Conservation (phyloP, 1,140 invertebrate species). For the Pomacea maculata region DNA sequence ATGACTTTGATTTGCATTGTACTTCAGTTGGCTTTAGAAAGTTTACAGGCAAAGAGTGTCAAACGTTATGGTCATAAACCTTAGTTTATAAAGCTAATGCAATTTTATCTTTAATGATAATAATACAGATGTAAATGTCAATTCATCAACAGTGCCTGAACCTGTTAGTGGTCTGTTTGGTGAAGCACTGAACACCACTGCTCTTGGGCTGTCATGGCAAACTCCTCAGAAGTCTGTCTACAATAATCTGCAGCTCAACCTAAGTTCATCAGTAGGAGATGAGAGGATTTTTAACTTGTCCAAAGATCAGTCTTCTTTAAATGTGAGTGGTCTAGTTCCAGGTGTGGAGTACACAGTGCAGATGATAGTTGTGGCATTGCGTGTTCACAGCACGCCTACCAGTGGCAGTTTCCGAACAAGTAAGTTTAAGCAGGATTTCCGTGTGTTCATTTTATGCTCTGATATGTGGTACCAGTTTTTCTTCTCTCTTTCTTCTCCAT, state of each 20-base stretch:
- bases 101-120: no score
- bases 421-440: conserved; percentile 15
- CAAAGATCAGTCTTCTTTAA: conserved; percentile 3
- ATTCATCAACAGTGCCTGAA: conserved; percentile 37
- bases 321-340: conserved; percentile 28
- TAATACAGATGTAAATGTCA: background rate
- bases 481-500: no score
- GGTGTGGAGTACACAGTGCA: conserved; percentile 32
- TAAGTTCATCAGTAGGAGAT: conserved; percentile 20
- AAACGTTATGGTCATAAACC: no score
- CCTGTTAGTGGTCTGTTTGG: conserved; percentile 31
- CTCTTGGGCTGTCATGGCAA: conserved; percentile 27
- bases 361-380: conserved; percentile 19
- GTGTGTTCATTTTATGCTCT: no score
- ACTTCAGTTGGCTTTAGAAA: no score
- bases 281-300: conserved; percentile 7
- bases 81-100: no score
- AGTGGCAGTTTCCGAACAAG: conserved; percentile 31
- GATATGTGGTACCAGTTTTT: no score
- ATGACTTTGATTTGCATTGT: no score
- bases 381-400: conserved; percentile 23
- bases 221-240: conserved; percentile 32
- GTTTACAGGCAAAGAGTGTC: no score
- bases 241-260: conserved; percentile 23
- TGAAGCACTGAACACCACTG: conserved; percentile 29